Base-by-base conservation (phyloP, 1,140 invertebrate genomes). In the Pollicipes pollicipes region DNA sequence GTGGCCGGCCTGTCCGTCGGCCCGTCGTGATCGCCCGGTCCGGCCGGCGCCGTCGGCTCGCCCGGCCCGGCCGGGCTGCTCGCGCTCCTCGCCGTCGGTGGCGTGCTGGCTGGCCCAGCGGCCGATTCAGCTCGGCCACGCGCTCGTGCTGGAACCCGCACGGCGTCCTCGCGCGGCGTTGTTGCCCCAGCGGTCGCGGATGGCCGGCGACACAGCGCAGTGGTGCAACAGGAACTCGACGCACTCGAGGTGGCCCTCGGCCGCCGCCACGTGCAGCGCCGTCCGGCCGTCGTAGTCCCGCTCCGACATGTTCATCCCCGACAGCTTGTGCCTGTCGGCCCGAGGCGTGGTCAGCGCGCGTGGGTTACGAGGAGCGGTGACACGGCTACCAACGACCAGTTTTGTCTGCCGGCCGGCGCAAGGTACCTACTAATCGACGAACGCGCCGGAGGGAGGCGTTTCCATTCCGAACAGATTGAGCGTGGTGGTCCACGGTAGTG, bases 251-350 rank as follows among this genome's bases (percentile, higher is more conserved):
- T 95, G 91, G 0, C 93, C 93, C 81, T 96, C 93, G 30, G 91
- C 88, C 4, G 93, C 88, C 35, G 93, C 91, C 76, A 96, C 84
- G 81, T 97, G 94, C 21, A 97, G 82, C 16, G 93, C 92, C 28
- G 93, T 95, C 66, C 93, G 84, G 0, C 93, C 93, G 78, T 97
- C 93, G 78, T 96, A 94, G 79, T 96, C 94, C 21, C 90, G 87
- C 71, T 92, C 79, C 0, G 88, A 88, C 87, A 96, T 95, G 77
- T 90, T 91, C 89, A 96, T 91, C 27, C 92, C 95, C 68, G 90
- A 94, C 64, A 95, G 81, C 74, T 88, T 88, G 78, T 93, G 92
- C 77, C 93, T 93, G 77, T 3, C 67, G 27, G n/a, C 2, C n/a
- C 45, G n/a, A n/a, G 3, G 70, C 27, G 69, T 79, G 77, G 32